phyloP scores from a whole-genome alignment of 1,140 invertebrate genomes.

The Pseudomyrmex cubaensis region DNA sequence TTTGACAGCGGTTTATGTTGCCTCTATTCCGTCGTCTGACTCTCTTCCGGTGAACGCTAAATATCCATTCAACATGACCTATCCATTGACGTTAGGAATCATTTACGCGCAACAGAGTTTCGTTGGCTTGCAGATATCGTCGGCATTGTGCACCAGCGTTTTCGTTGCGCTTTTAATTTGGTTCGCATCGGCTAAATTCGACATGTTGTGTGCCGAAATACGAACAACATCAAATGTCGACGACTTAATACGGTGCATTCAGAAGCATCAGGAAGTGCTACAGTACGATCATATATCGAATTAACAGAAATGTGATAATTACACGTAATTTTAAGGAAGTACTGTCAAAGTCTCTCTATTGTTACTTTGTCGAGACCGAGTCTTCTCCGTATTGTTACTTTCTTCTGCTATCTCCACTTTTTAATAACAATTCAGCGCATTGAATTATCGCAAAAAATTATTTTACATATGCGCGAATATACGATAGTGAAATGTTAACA shows the following conservation, averaged over 20 bases:
- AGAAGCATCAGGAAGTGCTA: constrained; percentile 57
- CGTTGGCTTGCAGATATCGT: constrained; percentile 51
- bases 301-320: background rate
- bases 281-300: constrained; percentile 31
- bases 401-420: too few relatives aligned
- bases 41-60: constrained; percentile 66
- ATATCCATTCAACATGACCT: constrained; percentile 70
- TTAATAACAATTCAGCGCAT: too few relatives aligned
- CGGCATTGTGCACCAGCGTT: constrained; percentile 55
- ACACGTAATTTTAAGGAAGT: background rate
- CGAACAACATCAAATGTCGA: constrained; percentile 13
- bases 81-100: constrained; percentile 33
- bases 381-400: too few relatives aligned
- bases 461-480: too few relatives aligned
- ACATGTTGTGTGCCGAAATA: constrained; percentile 61
- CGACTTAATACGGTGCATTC: constrained; percentile 50
- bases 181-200: constrained; percentile 68
- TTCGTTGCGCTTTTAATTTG: constrained; percentile 68
- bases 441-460: too few relatives aligned
- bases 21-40: constrained; percentile 40
- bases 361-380: too few relatives aligned
- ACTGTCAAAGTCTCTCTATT: background rate
- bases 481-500: too few relatives aligned
- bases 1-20: constrained; percentile 17
- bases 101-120: constrained; percentile 68